Evolutionary conservation across 1,140 invertebrate species (phyloP), one percentile per base, ranked within the genome.

Genomic region (Cecropterus lyciades): DNA sequence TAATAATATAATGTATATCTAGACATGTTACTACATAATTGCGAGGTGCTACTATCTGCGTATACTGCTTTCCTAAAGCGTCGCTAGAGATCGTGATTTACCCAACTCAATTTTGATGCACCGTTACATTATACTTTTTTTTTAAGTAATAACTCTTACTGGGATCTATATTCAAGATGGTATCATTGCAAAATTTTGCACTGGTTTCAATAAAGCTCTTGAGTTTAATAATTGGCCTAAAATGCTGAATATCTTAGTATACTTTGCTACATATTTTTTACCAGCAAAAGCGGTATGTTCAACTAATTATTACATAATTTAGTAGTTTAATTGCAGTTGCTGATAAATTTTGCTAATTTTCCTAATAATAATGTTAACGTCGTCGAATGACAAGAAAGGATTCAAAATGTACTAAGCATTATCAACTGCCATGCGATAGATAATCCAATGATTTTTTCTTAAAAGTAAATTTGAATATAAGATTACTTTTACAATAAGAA

Each of bases 1-100:
- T 24, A 24, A 24, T 24, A 24, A 68, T 68, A 70, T 59, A 67
- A 70, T 73, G 60, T 84, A 77, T 74, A 79, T 55, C 70, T 83
- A 85, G 63, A 70, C 71, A 76, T 77, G 75, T 75, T 79, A 80
- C 77, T 86, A 85, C 57, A 73, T 74, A 79, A 82, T 78, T 89
- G 87, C 87, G 87, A 90, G 87, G 87, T 90, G 80, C 80, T 82
- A 77, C 79, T 80, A 80, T 73, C 70, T 81, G 79, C 77, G 67
- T 70, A 79, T 20, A 51, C 77, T 68, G 75, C 82, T 81, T 72
- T 70, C 53, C 67, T 79, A 73, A 24, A 68, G 24, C 48, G 27
- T 51, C 48, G 65, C 63, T 64, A 59, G 40, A 56, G 68, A 49
- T 46, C 46, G 62, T 55, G 33, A 40, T 14, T 40, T 55, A n/a